Conservation (phyloP, 2,797 vertebrate species). For the Centropyge bicolor region DNA sequence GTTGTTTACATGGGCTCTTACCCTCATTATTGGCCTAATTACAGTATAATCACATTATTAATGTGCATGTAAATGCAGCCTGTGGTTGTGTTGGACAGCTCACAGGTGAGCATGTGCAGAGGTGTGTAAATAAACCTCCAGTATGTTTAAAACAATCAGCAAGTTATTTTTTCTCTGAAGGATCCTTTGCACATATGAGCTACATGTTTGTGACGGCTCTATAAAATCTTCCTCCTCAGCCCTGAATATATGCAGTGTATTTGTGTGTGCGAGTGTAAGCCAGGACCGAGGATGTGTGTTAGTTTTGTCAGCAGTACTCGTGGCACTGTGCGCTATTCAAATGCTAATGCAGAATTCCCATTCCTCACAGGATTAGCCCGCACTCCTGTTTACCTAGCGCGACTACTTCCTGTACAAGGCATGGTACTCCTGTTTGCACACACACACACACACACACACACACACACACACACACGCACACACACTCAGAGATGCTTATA, state of each 20-base stretch:
- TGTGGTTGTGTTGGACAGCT: slow-evolving; percentile 14
- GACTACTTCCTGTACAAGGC: slow-evolving; percentile 45
- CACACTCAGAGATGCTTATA: slow-evolving; percentile 1
- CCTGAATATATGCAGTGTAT: slow-evolving; percentile 10
- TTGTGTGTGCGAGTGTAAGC: slow-evolving; percentile 21
- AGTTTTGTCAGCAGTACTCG: slow-evolving; percentile 47
- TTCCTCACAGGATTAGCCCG: slow-evolving; percentile 56
- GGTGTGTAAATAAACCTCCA: neutral
- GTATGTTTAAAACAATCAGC: slow-evolving; percentile 10
- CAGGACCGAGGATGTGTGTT: slow-evolving; percentile 28
- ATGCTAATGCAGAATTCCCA: slow-evolving; percentile 64
- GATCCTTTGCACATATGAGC: neutral
- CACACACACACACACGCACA: slow-evolving; percentile 14
- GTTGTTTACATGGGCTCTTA: slow-evolving; percentile 48
- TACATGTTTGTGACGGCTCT: neutral
- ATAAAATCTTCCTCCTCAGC: neutral
- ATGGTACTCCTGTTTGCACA: neutral
- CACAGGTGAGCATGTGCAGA: slow-evolving; percentile 22
- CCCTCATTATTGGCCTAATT: slow-evolving; percentile 50
- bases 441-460: neutral
- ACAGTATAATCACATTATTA: slow-evolving; percentile 43
- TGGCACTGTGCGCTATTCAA: slow-evolving; percentile 49
- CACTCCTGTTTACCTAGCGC: slow-evolving; percentile 64
- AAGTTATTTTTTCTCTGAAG: slow-evolving; percentile 12
- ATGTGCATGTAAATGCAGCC: slow-evolving; percentile 22